Evolutionary conservation across 2,888 invertebrate genomes (phyloP).

Genomic region (Leucophora obtusa): DNA sequence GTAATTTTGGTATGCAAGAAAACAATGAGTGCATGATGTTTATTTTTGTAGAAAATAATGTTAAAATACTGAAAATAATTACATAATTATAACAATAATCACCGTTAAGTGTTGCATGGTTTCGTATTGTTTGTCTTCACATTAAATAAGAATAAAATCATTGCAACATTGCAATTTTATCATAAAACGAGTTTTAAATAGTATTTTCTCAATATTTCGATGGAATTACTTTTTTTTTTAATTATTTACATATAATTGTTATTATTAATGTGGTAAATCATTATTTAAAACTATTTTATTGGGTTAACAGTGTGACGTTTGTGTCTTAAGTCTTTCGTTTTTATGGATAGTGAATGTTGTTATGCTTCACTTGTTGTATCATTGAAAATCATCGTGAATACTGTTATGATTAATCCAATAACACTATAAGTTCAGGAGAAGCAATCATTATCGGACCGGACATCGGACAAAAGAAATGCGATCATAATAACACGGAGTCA

Average conservation of each 20-base stretch:
- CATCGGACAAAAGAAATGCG: too few species aligned
- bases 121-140: not conserved
- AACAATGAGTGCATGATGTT: conserved; percentile 38
- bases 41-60: conserved; percentile 15
- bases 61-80: not conserved
- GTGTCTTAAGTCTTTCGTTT: conserved; percentile 62
- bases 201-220: not conserved
- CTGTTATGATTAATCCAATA: too few species aligned
- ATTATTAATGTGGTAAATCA: not conserved
- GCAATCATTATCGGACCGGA: too few species aligned
- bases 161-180: conserved; percentile 32
- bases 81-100: not conserved
- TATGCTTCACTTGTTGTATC: conserved; percentile 41
- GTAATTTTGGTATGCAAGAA: conserved; percentile 29
- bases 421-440: too few species aligned
- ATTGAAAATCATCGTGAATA: not conserved
- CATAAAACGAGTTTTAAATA: conserved; percentile 39
- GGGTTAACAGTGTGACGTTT: conserved; percentile 12
- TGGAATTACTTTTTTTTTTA: not conserved
- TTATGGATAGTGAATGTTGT: conserved; percentile 30
- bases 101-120: not conserved
- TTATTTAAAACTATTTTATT: not conserved
- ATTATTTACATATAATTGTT: too few species aligned
- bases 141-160: not conserved
- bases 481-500: too few species aligned